These are phyloP conservation scores for Drosophila acutilabella DNA, from an alignment of 2,888 invertebrate species.

Conservation along the genomic window DNA sequence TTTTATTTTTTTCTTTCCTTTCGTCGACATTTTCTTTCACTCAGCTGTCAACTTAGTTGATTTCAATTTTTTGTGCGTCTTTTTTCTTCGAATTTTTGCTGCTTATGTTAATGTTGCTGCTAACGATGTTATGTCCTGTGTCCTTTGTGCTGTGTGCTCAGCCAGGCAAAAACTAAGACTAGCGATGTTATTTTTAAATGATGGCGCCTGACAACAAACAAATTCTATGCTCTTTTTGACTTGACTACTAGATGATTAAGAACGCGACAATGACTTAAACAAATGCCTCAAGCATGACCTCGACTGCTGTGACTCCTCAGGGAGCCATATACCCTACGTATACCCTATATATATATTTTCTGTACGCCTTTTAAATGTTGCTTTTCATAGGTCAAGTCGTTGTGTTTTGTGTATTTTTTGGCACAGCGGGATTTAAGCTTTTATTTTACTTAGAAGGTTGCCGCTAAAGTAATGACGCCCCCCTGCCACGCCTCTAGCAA, in stretches of 20 bases:
- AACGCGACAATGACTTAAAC: conserved; percentile 56
- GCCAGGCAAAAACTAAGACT: background rate
- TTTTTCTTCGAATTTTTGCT: background rate
- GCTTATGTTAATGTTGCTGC: conserved; percentile 31
- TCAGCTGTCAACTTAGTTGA: conserved; percentile 28
- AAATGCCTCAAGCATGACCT: conserved; percentile 49
- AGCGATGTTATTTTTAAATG: conserved; percentile 59
- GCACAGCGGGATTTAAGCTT: conserved; percentile 49
- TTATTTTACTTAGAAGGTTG: conserved; percentile 36
- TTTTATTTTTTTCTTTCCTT: too few relatives aligned
- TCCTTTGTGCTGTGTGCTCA: conserved; percentile 8
- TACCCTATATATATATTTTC: conserved; percentile 4
- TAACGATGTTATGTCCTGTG: conserved; percentile 55
- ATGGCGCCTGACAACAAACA: conserved; percentile 53
- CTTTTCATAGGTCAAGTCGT: conserved; percentile 46
- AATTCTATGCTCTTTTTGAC: conserved; percentile 28
- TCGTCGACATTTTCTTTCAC: conserved; percentile 9
- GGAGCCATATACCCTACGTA: background rate
- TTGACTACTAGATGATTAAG: conserved; percentile 61
- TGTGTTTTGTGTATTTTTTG: conserved; percentile 38
- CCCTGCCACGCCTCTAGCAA: conserved; percentile 23
- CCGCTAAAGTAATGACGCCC: conserved; percentile 33
- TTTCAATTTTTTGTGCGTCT: conserved; percentile 15
- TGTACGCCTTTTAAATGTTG: conserved; percentile 1
- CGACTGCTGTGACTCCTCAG: conserved; percentile 4